Evolutionary conservation across 2,797 vertebrate species (phyloP).

Genomic region (Buphagus erythrorhynchus): DNA sequence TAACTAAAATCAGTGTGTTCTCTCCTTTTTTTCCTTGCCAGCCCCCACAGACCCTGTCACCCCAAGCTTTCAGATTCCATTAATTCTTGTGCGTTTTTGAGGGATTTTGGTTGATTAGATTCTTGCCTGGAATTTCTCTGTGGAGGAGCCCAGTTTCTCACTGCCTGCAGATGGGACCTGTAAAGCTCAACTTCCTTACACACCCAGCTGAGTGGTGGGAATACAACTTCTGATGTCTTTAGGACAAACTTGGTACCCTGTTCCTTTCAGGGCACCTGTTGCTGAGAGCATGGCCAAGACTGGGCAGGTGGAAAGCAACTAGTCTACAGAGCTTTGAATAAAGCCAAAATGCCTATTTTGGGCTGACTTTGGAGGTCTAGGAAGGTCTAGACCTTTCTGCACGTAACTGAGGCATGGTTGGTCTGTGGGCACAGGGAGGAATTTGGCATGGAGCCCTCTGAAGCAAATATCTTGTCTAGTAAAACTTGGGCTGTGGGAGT

Average conservation of each 20-base stretch:
- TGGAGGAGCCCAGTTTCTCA: neutral
- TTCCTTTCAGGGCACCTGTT: neutral
- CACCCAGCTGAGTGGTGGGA: neutral
- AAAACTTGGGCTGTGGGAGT: neutral
- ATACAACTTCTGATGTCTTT: neutral
- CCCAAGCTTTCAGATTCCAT: conserved; percentile 3
- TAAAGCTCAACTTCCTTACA: neutral
- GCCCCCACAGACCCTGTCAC: neutral
- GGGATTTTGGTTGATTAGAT: neutral
- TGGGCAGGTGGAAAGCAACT: neutral
- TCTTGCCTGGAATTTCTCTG: conserved; percentile 29
- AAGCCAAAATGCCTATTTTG: neutral
- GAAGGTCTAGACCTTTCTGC: neutral
- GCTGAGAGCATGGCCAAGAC: neutral
- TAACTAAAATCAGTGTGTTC: conserved; percentile 16
- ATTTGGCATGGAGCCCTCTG: neutral
- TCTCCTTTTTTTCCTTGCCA: neutral
- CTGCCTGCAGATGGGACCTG: neutral
- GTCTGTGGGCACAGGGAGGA: neutral
- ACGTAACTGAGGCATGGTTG: neutral
- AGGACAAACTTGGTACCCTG: neutral
- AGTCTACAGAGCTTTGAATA: neutral
- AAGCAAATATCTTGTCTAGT: conserved; percentile 16
- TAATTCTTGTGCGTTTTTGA: conserved; percentile 20
- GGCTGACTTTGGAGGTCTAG: neutral